Evolutionary conservation across 2,797 vertebrate species (phyloP).

Genomic region (Cyprinella venusta): DNA sequence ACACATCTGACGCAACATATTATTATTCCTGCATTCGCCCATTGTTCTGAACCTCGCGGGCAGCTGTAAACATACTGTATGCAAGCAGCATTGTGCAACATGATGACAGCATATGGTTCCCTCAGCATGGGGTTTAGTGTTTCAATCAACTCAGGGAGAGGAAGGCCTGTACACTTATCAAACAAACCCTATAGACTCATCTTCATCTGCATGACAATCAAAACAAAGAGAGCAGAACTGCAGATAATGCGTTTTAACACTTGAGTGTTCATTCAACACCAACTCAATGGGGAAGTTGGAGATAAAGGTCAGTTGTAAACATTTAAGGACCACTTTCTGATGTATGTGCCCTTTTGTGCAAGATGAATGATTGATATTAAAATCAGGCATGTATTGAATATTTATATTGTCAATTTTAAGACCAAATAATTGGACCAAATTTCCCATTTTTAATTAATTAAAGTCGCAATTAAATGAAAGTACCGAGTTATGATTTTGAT

Average conservation of each 20-base stretch:
- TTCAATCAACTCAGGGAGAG: constrained; percentile 44
- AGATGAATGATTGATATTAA: neutral
- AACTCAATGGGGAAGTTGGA: neutral
- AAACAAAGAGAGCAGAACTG: constrained; percentile 18
- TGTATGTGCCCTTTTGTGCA: neutral
- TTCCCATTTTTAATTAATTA: neutral
- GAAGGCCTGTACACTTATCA: constrained; percentile 46
- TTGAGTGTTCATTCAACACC: neutral
- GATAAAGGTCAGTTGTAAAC: neutral
- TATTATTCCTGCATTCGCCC: neutral
- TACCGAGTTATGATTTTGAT: no score
- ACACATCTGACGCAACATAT: neutral
- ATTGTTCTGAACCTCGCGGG: constrained; percentile 46
- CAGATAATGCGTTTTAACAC: neutral
- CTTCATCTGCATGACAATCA: constrained; percentile 1
- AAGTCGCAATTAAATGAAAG: neutral
- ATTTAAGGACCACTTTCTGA: neutral
- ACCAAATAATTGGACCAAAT: neutral
- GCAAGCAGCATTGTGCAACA: constrained; percentile 55
- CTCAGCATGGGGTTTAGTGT: constrained; percentile 57
- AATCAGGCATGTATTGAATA: neutral
- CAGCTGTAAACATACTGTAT: constrained; percentile 60
- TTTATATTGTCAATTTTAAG: neutral
- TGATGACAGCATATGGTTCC: constrained; percentile 63
- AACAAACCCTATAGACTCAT: constrained; percentile 49